These are phyloP conservation scores for Coilia nasus DNA, from an alignment of 2,797 vertebrate species.

Conservation along the genomic window DNA sequence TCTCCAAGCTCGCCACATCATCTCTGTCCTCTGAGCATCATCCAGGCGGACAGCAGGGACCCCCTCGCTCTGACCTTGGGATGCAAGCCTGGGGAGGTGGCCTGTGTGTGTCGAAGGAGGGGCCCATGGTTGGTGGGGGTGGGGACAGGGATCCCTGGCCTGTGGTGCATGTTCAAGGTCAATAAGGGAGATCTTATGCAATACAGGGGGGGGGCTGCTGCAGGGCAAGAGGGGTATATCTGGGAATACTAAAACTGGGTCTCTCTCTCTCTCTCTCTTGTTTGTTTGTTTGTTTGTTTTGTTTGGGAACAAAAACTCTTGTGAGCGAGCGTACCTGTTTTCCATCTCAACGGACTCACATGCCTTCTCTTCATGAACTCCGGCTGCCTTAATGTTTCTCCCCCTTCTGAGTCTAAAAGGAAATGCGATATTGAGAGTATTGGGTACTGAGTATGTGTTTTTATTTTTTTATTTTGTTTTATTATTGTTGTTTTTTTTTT, in stretches of 20 bases:
- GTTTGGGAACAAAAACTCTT: constrained; percentile 67
- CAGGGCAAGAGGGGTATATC: constrained; percentile 60
- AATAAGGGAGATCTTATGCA: constrained; percentile 76
- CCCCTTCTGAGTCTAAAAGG: constrained; percentile 54
- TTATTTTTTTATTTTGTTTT: constrained; percentile 62
- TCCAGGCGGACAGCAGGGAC: constrained; percentile 32
- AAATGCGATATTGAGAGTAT: constrained; percentile 62
- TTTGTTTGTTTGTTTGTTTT: not conserved
- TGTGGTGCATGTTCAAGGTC: constrained; percentile 81
- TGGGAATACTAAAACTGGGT: constrained; percentile 67
- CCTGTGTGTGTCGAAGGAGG: constrained; percentile 22
- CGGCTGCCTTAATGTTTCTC: constrained; percentile 80
- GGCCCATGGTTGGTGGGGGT: constrained; percentile 24
- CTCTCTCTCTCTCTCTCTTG: constrained; percentile 59
- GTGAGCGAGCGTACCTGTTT: constrained; percentile 56
- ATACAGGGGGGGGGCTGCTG: constrained; percentile 69
- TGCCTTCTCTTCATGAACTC: constrained; percentile 84
- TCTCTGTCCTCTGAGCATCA: constrained; percentile 10
- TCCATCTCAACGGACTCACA: constrained; percentile 76
- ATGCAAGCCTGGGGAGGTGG: constrained; percentile 18
- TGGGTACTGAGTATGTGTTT: constrained; percentile 75
- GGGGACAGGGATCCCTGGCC: constrained; percentile 72
- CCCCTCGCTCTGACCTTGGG: constrained; percentile 22
- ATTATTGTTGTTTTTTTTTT: constrained; percentile 72
- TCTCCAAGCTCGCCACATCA: constrained; percentile 33